Conservation (phyloP, 2,888 invertebrate genomes). For the Drosophila nigritarsus region DNA sequence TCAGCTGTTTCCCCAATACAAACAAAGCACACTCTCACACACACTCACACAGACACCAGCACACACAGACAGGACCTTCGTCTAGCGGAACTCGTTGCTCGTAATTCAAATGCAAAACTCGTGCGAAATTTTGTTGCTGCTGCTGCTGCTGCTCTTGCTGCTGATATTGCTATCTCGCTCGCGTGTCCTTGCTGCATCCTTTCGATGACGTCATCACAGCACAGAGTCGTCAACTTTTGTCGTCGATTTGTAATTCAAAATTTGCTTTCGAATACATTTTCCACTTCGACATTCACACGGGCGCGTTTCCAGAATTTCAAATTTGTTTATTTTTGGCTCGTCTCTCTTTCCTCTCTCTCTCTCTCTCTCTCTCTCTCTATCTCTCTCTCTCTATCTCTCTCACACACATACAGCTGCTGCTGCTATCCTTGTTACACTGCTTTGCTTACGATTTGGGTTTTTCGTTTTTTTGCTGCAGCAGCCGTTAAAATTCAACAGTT, state of each 20-base stretch:
- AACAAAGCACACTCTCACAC: slow-evolving; percentile 23
- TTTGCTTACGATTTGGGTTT: slow-evolving; percentile 50
- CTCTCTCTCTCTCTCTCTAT: neutral
- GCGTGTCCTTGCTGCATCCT: slow-evolving; percentile 70
- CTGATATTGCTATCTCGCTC: slow-evolving; percentile 25
- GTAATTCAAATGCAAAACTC: slow-evolving; percentile 83
- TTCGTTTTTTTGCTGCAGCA: slow-evolving; percentile 78
- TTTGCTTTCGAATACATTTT: slow-evolving; percentile 80
- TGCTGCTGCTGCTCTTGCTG: slow-evolving; percentile 32
- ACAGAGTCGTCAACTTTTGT: slow-evolving; percentile 32
- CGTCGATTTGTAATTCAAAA: slow-evolving; percentile 81
- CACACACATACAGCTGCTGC: neutral
- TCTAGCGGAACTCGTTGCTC: slow-evolving; percentile 70
- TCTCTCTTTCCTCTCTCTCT: slow-evolving; percentile 4
- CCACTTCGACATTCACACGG: slow-evolving; percentile 71
- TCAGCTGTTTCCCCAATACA: slow-evolving; percentile 67
- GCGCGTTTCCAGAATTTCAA: slow-evolving; percentile 75
- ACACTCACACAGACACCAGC: slow-evolving; percentile 20
- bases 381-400: neutral
- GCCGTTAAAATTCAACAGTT: slow-evolving; percentile 81
- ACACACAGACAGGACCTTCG: slow-evolving; percentile 36
- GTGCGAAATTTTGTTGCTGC: slow-evolving; percentile 76
- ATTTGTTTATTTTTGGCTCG: slow-evolving; percentile 56
- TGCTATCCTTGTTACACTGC: slow-evolving; percentile 30
- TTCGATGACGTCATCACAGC: slow-evolving; percentile 68